Base-by-base conservation (phyloP, 2,113 vertebrate genomes). In the Larimichthys crocea region DNA sequence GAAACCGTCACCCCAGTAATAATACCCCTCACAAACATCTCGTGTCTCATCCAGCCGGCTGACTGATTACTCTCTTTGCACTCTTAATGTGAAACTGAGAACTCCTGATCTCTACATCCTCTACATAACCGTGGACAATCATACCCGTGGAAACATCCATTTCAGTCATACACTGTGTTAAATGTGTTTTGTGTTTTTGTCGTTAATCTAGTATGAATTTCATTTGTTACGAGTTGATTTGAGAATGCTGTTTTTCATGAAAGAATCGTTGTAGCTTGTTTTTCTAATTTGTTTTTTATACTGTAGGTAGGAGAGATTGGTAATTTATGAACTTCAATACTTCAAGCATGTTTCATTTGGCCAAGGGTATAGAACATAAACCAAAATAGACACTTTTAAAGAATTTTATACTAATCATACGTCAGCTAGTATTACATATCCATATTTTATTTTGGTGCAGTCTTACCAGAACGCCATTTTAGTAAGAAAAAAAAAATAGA, bases 231-330 rank as follows among this genome's bases (percentile, higher is more conserved):
- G 4, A 62, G 50, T 88, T 87, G 60, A 78, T 88, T 89, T 89
- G 85, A 72, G 81, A 90, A 89, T 91, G 90, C 74, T 77, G 60
- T 80, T 88, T 84, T 77, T 79, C 80, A 76, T 68, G 64, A 68
- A 78, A 56, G 31, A 71, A 42, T 83, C 68, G 87, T 79, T 80
- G 80, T 88, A 74, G 59, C 40, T 84, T 80, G 73, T 20, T 88
- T 89, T 91, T 92, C 44, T 76, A 82, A 72, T 70, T 82, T 81
- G 74, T 82, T 88, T 88, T 89, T 92, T 89, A 86, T 80, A 88
- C 76, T 74, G 53, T 82, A 77, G 31, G 46, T 79, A 74, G 67
- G 67, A 85, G 22, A 83, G 31, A 68, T n/a, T 68, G 63, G 29
- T 72, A 31, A 74, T 72, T 29, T 57, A 56, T 40, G 42, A 78